A percentile compares a stretch with the other conserved stretches of the same genome.
Conservation (phyloP, 2,113 vertebrate genomes). For the Platanista minor region DNA sequence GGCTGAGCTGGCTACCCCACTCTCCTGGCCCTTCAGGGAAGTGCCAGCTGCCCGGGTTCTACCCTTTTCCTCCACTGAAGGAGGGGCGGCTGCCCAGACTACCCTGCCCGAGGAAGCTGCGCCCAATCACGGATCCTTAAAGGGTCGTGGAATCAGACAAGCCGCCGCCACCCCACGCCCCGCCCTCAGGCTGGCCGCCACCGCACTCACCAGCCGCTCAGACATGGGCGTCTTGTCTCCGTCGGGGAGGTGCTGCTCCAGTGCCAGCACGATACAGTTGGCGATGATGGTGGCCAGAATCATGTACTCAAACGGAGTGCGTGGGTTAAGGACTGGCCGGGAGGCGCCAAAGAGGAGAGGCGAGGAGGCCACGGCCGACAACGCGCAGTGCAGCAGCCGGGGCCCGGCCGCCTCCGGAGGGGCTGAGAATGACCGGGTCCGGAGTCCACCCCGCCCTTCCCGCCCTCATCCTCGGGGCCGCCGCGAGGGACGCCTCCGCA, state of each 20-base stretch:
- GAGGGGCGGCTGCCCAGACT: not conserved
- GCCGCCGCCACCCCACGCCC: not conserved
- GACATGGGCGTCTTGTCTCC: conserved; percentile 97
- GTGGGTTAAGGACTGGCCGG: conserved; percentile 53
- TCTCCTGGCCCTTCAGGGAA: not conserved
- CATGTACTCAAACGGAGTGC: conserved; percentile 98
- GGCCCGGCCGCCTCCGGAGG: not conserved
- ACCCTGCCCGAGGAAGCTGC: accelerated
- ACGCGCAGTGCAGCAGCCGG: conserved; percentile 1
- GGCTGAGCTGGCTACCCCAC: not conserved
- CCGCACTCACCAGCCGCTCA: conserved; percentile 92
- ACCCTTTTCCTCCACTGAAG: not conserved
- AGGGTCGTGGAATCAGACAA: not conserved
- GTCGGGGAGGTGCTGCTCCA: conserved; percentile 96
- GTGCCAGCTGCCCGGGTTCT: not conserved
- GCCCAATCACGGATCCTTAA: not conserved
- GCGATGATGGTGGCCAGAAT: conserved; percentile 98
- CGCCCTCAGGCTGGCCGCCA: not conserved
- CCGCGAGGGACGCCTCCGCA: conserved; percentile 21
- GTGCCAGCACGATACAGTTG: conserved; percentile 96
- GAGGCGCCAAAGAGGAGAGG: not conserved
- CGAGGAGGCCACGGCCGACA: not conserved
- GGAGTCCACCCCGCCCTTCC: not conserved
- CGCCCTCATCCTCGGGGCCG: not conserved
- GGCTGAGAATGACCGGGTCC: not conserved